phyloP scores from a whole-genome alignment of 2,113 vertebrate genomes.

The Smithornis capensis region DNA sequence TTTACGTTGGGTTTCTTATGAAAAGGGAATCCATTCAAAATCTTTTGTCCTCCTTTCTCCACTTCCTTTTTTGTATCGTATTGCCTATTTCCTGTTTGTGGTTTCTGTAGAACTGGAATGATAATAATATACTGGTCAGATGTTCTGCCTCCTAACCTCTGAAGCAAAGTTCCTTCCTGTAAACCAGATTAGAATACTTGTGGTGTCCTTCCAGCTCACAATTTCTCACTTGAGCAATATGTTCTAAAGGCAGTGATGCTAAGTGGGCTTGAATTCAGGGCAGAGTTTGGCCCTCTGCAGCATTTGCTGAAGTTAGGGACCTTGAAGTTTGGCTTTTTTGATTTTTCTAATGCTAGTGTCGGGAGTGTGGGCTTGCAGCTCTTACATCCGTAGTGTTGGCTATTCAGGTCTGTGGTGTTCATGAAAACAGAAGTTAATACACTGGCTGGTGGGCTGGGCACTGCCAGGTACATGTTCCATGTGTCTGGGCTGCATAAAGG shows the following conservation, averaged over 20 bases:
- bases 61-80: neutral
- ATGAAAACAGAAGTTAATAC: neutral
- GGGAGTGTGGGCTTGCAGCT: neutral
- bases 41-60: neutral
- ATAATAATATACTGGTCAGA: neutral
- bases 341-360: neutral
- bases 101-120: neutral
- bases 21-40: neutral
- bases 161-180: neutral
- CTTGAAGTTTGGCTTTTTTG: neutral
- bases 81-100: neutral
- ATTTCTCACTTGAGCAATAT: neutral
- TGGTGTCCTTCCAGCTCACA: neutral
- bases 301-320: neutral
- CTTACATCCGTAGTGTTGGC: neutral
- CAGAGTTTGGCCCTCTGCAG: neutral
- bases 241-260: neutral
- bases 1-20: neutral
- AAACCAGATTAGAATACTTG: neutral
- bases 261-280: neutral
- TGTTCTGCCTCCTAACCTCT: neutral
- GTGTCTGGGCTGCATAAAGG: neutral
- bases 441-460: neutral
- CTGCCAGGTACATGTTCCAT: rapidly evolving
- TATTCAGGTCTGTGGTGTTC: neutral